phyloP scores from a whole-genome alignment of 2,113 vertebrate species.

The Cisticola juncidis region DNA sequence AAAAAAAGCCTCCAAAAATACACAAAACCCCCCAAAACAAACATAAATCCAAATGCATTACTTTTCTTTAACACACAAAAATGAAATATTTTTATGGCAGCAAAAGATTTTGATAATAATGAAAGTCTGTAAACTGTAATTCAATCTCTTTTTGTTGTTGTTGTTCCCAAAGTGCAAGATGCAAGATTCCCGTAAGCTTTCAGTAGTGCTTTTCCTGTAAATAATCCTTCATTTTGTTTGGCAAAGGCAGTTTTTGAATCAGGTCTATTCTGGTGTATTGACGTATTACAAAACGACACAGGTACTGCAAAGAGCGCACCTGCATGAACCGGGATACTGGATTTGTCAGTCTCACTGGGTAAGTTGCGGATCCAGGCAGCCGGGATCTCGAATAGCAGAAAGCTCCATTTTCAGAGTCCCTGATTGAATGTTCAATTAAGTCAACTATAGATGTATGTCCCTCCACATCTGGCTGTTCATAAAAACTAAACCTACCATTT shows the following conservation, averaged over 20 bases:
- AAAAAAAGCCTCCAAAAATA: constrained; percentile 47
- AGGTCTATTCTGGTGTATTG: constrained; percentile 98
- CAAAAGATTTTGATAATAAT: constrained; percentile 78
- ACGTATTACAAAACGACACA: constrained; percentile 98
- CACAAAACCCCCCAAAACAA: constrained; percentile 26
- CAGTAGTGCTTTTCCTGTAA: constrained; percentile 99
- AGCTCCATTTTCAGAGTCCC: constrained; percentile 97
- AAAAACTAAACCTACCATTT: constrained; percentile 98
- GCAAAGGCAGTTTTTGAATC: constrained; percentile 99
- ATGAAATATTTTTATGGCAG: constrained; percentile 80
- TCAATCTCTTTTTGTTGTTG: constrained; percentile 78
- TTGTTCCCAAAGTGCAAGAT: constrained; percentile 93
- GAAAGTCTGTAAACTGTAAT: constrained; percentile 90
- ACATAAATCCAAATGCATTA: constrained; percentile 57
- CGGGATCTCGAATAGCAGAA: constrained; percentile 98
- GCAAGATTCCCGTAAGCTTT: constrained; percentile 81
- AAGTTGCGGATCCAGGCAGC: constrained; percentile 94
- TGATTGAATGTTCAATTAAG: constrained; percentile 95
- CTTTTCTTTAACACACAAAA: constrained; percentile 70
- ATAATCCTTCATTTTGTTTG: constrained; percentile 99
- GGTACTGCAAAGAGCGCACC: constrained; percentile 97
- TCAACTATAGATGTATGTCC: constrained; percentile 97
- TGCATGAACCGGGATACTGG: constrained; percentile 98
- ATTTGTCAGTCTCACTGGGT: constrained; percentile 94
- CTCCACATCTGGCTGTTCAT: constrained; percentile 96